A percentile compares a stretch with the other conserved stretches of the same genome.
phyloP scores from a whole-genome alignment of 2,797 vertebrate genomes.

The Sebastes hubbsi region DNA sequence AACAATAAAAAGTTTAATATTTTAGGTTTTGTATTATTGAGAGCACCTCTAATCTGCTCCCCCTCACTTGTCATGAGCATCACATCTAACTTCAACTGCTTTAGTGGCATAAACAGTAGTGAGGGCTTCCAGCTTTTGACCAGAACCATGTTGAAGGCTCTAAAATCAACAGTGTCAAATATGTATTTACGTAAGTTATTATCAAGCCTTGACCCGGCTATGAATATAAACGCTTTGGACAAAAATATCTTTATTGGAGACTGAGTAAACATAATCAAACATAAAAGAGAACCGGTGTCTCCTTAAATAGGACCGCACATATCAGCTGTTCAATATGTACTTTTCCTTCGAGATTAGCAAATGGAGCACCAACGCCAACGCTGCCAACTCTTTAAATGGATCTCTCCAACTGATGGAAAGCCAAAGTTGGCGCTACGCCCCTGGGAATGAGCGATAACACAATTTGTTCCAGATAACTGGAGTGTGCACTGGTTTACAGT shows the following conservation, averaged over 20 bases:
- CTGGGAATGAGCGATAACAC: slow-evolving; percentile 32
- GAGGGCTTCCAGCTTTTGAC: background rate
- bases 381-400: slow-evolving; percentile 36
- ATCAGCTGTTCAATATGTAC: slow-evolving; percentile 11
- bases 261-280: background rate
- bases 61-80: background rate
- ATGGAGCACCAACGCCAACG: background rate
- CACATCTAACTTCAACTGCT: background rate
- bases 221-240: background rate
- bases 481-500: slow-evolving; percentile 28
- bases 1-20: background rate
- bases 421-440: slow-evolving; percentile 24
- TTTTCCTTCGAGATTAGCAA: slow-evolving; percentile 3
- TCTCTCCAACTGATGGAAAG: slow-evolving; percentile 23
- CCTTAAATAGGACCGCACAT: background rate
- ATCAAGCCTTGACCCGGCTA: background rate
- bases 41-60: background rate
- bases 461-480: slow-evolving; percentile 28
- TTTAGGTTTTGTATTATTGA: background rate
- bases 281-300: background rate
- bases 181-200: background rate
- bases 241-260: background rate
- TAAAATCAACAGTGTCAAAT: background rate
- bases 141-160: background rate
- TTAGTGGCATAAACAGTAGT: background rate